These are phyloP conservation scores for Ctenochaetus hawaiiensis DNA, from an alignment of 2,797 vertebrate genomes.

Conservation along the genomic window DNA sequence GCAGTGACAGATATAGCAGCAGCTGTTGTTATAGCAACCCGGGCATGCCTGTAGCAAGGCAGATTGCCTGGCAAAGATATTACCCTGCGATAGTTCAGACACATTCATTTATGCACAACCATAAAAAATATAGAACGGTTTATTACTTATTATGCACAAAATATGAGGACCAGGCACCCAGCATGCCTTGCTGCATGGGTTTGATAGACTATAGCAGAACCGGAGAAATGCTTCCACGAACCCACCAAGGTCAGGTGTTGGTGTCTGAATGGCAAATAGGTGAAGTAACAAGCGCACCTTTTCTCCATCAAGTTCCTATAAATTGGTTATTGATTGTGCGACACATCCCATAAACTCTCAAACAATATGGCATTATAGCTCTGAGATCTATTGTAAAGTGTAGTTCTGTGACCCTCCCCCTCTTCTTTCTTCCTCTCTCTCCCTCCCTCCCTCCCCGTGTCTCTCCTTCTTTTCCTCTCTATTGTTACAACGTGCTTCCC, in stretches of 20 bases:
- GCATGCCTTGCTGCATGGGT: neutral
- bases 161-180: neutral
- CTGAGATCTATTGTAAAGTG: conserved; percentile 50
- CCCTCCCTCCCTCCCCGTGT: neutral
- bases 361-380: conserved; percentile 57
- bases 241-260: conserved; percentile 42
- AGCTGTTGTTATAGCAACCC: conserved; percentile 82
- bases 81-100: conserved; percentile 31
- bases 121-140: conserved; percentile 15
- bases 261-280: conserved; percentile 32
- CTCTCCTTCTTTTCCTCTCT: conserved; percentile 14
- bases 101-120: conserved; percentile 42
- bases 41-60: conserved; percentile 57
- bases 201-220: neutral
- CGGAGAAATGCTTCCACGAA: neutral
- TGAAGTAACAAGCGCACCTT: conserved; percentile 37
- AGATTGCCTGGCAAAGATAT: conserved; percentile 51
- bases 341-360: conserved; percentile 62
- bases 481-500: conserved; percentile 70
- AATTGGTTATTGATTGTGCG: conserved; percentile 80
- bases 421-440: neutral
- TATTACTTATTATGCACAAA: conserved; percentile 23
- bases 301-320: conserved; percentile 72
- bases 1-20: conserved; percentile 75
- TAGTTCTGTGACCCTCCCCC: conserved; percentile 16